phyloP scores from a whole-genome alignment of 2,888 invertebrate genomes.

The Villa cingulata region DNA sequence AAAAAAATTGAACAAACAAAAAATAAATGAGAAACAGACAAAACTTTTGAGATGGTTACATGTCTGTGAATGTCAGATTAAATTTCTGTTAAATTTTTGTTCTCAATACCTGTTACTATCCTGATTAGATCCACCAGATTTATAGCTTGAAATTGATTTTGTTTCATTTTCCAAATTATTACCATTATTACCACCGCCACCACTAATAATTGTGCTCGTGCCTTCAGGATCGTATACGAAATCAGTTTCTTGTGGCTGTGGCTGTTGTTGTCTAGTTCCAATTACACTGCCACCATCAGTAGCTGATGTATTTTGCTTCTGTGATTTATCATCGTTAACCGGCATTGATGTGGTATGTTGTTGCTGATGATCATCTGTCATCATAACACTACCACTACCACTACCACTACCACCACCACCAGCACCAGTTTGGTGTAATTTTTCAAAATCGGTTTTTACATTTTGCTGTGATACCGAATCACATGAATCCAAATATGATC shows the following conservation, averaged over 20 bases:
- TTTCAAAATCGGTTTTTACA: conserved; percentile 26
- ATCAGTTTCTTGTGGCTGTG: conserved; percentile 45
- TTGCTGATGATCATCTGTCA: conserved; percentile 10
- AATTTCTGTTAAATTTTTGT: no score
- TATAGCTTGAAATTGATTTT: conserved; percentile 71
- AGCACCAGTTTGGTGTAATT: conserved; percentile 3
- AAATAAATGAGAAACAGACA: no score
- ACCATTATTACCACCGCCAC: not conserved
- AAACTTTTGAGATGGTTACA: no score
- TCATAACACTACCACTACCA: conserved; percentile 13
- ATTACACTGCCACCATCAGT: no score
- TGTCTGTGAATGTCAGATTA: no score
- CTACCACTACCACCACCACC: conserved; percentile 19
- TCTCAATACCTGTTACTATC: conserved; percentile 31
- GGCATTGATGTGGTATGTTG: not conserved
- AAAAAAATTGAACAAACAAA: no score
- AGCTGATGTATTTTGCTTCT: not conserved
- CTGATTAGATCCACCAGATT: conserved; percentile 63
- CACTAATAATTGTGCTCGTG: not conserved
- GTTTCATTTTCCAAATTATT: conserved; percentile 80
- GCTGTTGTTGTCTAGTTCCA: not conserved
- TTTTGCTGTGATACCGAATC: conserved; percentile 19
- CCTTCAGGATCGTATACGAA: conserved; percentile 83
- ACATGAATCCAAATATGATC: conserved; percentile 9
- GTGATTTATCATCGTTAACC: not conserved